These are phyloP conservation scores for Blastomussa wellsi DNA, from an alignment of 92 coral and sea anemone genomes.

Conservation along the genomic window DNA sequence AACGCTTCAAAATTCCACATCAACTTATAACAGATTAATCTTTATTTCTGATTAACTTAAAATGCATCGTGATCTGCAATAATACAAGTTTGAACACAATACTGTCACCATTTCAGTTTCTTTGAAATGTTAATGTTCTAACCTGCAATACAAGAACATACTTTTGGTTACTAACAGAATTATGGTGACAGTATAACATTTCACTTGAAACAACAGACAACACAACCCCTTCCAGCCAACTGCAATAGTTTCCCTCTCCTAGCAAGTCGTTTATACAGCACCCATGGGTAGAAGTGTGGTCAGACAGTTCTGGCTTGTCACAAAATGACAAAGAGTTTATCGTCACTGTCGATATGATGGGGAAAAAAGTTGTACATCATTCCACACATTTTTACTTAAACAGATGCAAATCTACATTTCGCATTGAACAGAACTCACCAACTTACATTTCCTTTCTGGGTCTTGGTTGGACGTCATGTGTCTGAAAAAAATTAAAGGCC, in stretches of 20 bases:
- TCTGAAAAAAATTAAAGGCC: not conserved
- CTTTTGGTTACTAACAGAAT: not conserved
- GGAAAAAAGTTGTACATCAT: slow-evolving; percentile 90
- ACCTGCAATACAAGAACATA: not conserved
- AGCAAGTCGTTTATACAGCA: not conserved
- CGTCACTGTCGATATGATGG: slow-evolving; percentile 90
- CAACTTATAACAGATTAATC: not conserved
- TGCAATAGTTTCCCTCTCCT: not conserved
- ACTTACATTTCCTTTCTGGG: not conserved
- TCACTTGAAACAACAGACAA: not conserved
- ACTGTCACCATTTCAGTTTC: not conserved
- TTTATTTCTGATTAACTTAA: not conserved
- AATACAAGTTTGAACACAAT: too few species aligned
- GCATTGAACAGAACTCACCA: slow-evolving; percentile 7
- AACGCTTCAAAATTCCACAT: too few species aligned
- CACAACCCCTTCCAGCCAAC: too few species aligned
- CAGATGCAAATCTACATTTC: not conserved
- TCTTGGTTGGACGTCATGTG: not conserved
- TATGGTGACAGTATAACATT: too few species aligned
- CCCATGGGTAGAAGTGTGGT: slow-evolving; percentile 42
- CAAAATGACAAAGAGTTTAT: slow-evolving; percentile 38
- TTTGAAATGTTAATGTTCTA: not conserved
- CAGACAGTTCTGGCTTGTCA: slow-evolving; percentile 66
- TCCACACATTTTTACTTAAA: slow-evolving; percentile 54
- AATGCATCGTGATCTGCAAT: not conserved